A percentile compares a stretch with the other conserved stretches of the same genome.
Conservation (phyloP, 1,140 invertebrate genomes). For the Uloborus diversus region DNA sequence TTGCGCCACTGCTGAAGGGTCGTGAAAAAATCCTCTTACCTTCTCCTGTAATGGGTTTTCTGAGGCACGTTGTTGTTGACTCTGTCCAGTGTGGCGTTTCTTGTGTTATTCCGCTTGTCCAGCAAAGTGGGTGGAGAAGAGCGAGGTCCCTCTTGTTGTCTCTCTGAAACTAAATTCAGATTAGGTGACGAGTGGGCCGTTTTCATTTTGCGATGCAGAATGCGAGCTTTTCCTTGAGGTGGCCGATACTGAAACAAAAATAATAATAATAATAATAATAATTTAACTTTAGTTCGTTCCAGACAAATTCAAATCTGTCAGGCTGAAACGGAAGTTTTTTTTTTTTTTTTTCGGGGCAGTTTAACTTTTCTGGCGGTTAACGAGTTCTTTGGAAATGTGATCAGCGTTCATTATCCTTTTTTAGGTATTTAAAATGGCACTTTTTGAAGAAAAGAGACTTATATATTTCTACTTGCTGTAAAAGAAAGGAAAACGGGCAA, state of each 20-base stretch:
- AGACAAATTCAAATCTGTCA: too few species aligned
- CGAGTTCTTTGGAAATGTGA: too few species aligned
- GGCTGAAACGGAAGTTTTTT: too few species aligned
- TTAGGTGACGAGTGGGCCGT: background rate
- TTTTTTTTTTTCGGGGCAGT: too few species aligned
- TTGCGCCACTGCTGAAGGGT: background rate
- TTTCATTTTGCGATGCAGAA: constrained; percentile 9
- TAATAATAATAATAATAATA: too few species aligned
- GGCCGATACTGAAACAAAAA: constrained; percentile 34
- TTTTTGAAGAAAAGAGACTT: too few species aligned
- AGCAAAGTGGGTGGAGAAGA: constrained; percentile 20
- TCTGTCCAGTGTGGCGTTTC: constrained; percentile 20
- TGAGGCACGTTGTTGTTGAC: constrained; percentile 29
- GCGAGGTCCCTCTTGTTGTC: background rate
- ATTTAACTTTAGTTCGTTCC: too few species aligned
- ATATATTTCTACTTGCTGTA: too few species aligned
- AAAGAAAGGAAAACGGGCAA: too few species aligned
- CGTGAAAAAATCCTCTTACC: background rate
- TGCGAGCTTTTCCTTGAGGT: constrained; percentile 34
- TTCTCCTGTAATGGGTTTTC: background rate
- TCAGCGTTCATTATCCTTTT: too few species aligned
- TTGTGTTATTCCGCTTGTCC: constrained; percentile 24
- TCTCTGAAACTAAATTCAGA: background rate
- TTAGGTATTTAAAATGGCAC: too few species aligned
- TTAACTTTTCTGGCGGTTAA: too few species aligned